Evolutionary conservation across 2,888 invertebrate genomes (phyloP).

Genomic region (Amblyteles armatorius): DNA sequence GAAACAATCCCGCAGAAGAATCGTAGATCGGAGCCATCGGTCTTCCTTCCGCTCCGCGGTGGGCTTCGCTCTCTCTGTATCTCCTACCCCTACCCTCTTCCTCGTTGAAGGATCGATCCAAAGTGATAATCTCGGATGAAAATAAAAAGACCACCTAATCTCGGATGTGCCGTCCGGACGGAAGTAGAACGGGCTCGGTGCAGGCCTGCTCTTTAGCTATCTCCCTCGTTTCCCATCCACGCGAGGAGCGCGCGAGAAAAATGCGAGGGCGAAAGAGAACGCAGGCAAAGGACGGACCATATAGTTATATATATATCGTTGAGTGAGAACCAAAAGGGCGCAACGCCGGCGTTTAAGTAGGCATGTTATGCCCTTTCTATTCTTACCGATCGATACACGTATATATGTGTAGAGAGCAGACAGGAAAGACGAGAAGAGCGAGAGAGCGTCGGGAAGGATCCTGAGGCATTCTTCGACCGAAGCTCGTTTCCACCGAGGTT

Average conservation of each 20-base stretch:
- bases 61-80: not conserved
- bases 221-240: constrained; percentile 32
- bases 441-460: constrained; percentile 50
- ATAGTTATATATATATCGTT: not conserved
- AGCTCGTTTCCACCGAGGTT: constrained; percentile 57
- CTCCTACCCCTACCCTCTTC: not conserved
- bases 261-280: constrained; percentile 13
- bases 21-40: constrained; percentile 69
- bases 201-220: constrained; percentile 31
- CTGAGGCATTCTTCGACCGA: constrained; percentile 56
- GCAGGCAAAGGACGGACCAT: not conserved
- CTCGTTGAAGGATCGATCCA: constrained; percentile 68
- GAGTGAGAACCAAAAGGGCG: not conserved
- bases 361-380: too few relatives aligned
- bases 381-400: too few relatives aligned
- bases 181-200: constrained; percentile 54
- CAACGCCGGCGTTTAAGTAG: too few relatives aligned
- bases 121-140: constrained; percentile 68
- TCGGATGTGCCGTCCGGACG: constrained; percentile 54
- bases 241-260: constrained; percentile 20
- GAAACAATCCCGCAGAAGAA: constrained; percentile 70
- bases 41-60: constrained; percentile 60
- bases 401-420: constrained; percentile 4
- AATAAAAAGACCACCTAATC: constrained; percentile 60
- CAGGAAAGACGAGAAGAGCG: constrained; percentile 37